A percentile compares a stretch with the other conserved stretches of the same genome.
Evolutionary conservation across 2,797 vertebrate species (phyloP).

Genomic region (Paguma larvata): DNA sequence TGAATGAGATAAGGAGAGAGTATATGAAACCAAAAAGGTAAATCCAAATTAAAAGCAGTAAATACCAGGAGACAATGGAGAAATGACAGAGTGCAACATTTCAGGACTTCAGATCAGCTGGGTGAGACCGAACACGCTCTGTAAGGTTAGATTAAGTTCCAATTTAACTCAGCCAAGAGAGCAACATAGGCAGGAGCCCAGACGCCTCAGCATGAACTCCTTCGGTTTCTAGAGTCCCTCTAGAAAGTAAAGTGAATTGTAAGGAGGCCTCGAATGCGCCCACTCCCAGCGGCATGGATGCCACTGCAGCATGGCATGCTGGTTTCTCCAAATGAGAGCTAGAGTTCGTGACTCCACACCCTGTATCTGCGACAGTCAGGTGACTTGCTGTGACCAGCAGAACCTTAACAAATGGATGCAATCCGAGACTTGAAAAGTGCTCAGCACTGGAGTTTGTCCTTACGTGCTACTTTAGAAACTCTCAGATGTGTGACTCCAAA

Average conservation of each 20-base stretch:
- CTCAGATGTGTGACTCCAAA: not conserved
- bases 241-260: not conserved
- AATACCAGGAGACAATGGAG: not conserved
- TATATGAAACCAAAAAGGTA: not conserved
- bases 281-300: not conserved
- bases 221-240: not conserved
- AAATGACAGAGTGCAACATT: not conserved
- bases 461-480: not conserved
- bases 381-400: not conserved
- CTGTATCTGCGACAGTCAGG: not conserved
- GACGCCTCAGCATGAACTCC: not conserved
- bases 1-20: not conserved
- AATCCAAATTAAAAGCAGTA: slow-evolving; percentile 19
- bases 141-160: not conserved
- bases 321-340: not conserved
- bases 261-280: not conserved
- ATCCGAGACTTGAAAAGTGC: not conserved
- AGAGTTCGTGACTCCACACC: not conserved
- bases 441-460: not conserved
- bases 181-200: not conserved
- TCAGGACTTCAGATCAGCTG: not conserved
- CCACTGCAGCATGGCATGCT: not conserved
- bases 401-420: not conserved
- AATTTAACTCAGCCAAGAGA: slow-evolving; percentile 10
- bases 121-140: not conserved